Evolutionary conservation across 1,140 invertebrate species (phyloP).

Genomic region (Drosophila bifasciata): DNA sequence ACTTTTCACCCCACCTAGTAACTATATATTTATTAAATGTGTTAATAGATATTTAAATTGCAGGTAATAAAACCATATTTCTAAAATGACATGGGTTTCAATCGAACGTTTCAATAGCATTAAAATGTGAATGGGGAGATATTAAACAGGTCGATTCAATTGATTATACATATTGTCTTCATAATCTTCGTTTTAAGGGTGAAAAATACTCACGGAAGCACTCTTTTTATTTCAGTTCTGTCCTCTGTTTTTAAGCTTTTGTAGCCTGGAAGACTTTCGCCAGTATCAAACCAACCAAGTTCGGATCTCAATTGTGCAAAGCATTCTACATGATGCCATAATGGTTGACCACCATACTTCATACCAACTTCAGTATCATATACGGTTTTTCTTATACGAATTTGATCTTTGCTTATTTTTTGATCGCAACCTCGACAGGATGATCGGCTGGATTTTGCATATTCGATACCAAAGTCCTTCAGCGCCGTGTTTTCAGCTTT

Average conservation of each 20-base stretch:
- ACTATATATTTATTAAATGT: too few species aligned
- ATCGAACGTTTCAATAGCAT: background rate
- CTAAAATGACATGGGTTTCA: too few species aligned
- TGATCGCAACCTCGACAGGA: conserved; percentile 93
- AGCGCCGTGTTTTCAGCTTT: conserved; percentile 81
- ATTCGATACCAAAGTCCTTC: conserved; percentile 92
- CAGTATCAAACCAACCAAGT: conserved; percentile 90
- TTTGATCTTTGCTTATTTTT: conserved; percentile 93
- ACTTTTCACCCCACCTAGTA: too few species aligned
- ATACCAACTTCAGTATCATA: conserved; percentile 92
- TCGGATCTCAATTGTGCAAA: conserved; percentile 88
- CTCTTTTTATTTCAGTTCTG: conserved; percentile 87
- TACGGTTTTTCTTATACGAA: conserved; percentile 94
- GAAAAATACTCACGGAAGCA: conserved; percentile 62
- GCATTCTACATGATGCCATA: conserved; percentile 97
- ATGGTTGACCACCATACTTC: conserved; percentile 91
- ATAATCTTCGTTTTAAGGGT: background rate
- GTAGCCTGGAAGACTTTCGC: conserved; percentile 90
- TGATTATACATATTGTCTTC: background rate
- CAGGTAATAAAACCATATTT: too few species aligned
- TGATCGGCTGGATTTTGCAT: conserved; percentile 94
- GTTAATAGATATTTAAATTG: too few species aligned
- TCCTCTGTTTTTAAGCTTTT: conserved; percentile 90
- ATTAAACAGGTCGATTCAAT: background rate
- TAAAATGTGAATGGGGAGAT: background rate